phyloP scores from a whole-genome alignment of 2,888 invertebrate species.

The Tetheella fluctuosa region DNA sequence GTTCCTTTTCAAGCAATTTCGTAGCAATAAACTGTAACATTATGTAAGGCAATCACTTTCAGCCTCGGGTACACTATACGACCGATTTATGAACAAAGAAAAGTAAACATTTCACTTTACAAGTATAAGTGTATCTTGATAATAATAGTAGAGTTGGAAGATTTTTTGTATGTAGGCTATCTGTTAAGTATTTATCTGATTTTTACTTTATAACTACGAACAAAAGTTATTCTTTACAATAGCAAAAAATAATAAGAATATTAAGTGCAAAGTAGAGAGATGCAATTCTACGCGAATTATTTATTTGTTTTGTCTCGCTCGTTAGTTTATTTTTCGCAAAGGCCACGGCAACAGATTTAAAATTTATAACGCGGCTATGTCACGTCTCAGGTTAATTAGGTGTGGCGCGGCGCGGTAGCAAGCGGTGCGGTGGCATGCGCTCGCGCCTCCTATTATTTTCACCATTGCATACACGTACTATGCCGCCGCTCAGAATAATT shows the following conservation, averaged over 20 bases:
- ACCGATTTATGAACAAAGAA: too few relatives aligned
- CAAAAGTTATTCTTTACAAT: background rate
- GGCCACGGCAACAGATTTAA: constrained; percentile 66
- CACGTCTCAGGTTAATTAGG: constrained; percentile 78
- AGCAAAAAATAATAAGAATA: constrained; percentile 13
- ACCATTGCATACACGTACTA: constrained; percentile 52
- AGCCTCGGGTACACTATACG: too few relatives aligned
- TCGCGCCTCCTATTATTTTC: constrained; percentile 62
- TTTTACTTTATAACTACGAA: too few relatives aligned
- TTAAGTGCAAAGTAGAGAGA: constrained; percentile 15
- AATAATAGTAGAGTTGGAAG: too few relatives aligned
- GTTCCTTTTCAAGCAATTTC: too few relatives aligned
- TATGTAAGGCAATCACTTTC: too few relatives aligned
- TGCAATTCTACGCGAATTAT: constrained; percentile 20
- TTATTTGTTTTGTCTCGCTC: constrained; percentile 21
- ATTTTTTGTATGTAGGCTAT: too few relatives aligned
- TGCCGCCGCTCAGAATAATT: constrained; percentile 62
- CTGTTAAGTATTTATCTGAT: too few relatives aligned
- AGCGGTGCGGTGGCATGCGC: constrained; percentile 47
- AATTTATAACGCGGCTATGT: constrained; percentile 75
- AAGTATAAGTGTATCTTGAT: too few relatives aligned
- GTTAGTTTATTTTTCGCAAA: constrained; percentile 49
- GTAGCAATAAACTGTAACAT: too few relatives aligned
- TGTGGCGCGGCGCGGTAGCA: constrained; percentile 48
- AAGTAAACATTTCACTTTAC: too few relatives aligned